A percentile compares a stretch with the other conserved stretches of the same genome.
These are phyloP conservation scores for Metellina segmentata DNA, from an alignment of 2,888 invertebrate species.

Conservation along the genomic window DNA sequence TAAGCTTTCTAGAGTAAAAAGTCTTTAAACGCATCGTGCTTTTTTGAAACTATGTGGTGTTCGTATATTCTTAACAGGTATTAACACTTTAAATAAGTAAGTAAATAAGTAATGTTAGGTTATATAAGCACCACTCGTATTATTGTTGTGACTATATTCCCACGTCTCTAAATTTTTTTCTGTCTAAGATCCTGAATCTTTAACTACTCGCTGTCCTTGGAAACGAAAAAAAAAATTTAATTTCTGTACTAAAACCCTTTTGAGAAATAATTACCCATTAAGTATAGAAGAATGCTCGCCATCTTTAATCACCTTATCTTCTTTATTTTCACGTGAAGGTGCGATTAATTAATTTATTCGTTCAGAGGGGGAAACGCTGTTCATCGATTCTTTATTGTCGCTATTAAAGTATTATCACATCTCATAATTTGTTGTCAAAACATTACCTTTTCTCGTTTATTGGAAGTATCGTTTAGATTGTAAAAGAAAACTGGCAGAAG, in stretches of 20 bases:
- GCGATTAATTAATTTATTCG: slow-evolving; percentile 13
- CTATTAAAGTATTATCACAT: not conserved
- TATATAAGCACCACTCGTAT: too few relatives aligned
- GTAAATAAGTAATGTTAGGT: too few relatives aligned
- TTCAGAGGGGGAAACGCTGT: slow-evolving; percentile 10
- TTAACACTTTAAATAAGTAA: too few relatives aligned
- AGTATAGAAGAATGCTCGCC: not conserved
- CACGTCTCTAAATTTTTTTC: too few relatives aligned
- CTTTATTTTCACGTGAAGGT: not conserved
- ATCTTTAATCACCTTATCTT: not conserved
- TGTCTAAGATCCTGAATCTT: too few relatives aligned
- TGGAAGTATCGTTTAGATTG: too few relatives aligned
- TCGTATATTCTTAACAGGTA: too few relatives aligned
- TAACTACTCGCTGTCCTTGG: not conserved
- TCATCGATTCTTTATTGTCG: slow-evolving; percentile 19
- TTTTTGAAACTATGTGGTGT: too few relatives aligned
- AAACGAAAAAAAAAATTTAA: not conserved
- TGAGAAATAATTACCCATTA: slow-evolving; percentile 12
- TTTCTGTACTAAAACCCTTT: not conserved
- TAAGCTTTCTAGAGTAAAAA: too few relatives aligned
- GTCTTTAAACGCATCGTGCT: too few relatives aligned
- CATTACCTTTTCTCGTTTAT: not conserved
- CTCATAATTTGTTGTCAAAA: slow-evolving; percentile 26
- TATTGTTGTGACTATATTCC: too few relatives aligned
- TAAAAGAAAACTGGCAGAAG: too few relatives aligned